Evolutionary conservation across 2,888 invertebrate species (phyloP).

Genomic region (Stramonita haemastoma): DNA sequence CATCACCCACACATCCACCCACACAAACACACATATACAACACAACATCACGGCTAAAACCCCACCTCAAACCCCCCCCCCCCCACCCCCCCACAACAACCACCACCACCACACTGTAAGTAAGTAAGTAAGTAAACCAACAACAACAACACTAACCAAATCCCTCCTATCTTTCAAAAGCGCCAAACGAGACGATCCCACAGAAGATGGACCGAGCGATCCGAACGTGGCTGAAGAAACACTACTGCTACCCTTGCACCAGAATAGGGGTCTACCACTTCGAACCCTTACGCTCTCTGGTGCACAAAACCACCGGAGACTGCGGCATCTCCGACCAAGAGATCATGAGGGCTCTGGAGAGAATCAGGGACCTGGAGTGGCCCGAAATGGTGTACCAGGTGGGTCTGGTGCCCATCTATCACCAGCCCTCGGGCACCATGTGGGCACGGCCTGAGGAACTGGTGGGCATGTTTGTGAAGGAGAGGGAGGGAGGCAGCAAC

Average conservation of each 20-base stretch:
- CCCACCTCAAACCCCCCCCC: too few species aligned
- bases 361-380: background rate
- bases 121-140: too few species aligned
- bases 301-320: background rate
- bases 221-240: background rate
- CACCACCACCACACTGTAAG: too few species aligned
- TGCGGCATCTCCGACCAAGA: background rate
- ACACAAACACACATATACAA: too few species aligned
- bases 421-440: slow-evolving; percentile 1
- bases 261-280: background rate
- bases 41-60: too few species aligned
- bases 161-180: too few species aligned
- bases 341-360: background rate
- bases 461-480: background rate
- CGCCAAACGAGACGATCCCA: too few species aligned
- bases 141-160: too few species aligned
- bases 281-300: background rate
- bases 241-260: background rate
- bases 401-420: background rate
- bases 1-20: too few species aligned
- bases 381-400: background rate
- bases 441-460: background rate
- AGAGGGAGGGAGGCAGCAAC: background rate
- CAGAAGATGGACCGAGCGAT: background rate
- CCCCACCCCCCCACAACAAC: too few species aligned